Conservation (phyloP, 1,140 invertebrate genomes). For the Whitmania pigra region DNA sequence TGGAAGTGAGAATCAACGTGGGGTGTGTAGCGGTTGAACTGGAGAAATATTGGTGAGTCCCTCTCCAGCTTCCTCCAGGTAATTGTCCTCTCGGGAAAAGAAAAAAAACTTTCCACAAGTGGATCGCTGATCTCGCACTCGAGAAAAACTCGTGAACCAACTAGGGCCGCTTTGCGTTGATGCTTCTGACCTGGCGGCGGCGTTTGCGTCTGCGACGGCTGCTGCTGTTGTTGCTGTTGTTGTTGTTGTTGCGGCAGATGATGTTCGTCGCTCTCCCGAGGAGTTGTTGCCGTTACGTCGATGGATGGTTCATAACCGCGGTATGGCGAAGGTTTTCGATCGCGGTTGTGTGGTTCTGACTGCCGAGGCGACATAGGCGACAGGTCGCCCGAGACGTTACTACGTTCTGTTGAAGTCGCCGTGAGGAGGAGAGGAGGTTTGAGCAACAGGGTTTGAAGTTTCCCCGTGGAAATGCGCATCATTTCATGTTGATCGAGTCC, state of each 20-base stretch:
- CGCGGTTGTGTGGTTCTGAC: too few species aligned
- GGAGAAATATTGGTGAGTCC: conserved; percentile 25
- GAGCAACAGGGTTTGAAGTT: too few species aligned
- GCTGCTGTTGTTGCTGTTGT: conserved; percentile 3
- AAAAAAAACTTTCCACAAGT: neutral
- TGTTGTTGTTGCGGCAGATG: neutral
- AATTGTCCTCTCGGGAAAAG: conserved; percentile 11
- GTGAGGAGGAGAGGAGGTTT: neutral
- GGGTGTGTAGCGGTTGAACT: conserved; percentile 82
- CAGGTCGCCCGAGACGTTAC: neutral
- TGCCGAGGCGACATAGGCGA: too few species aligned
- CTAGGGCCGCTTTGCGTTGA: neutral
- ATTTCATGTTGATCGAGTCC: too few species aligned
- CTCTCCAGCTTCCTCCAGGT: conserved; percentile 24
- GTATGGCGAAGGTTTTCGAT: neutral
- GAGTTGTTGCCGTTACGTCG: neutral
- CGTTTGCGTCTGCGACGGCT: neutral
- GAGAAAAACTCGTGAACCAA: neutral
- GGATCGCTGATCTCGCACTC: neutral
- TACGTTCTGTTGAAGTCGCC: neutral
- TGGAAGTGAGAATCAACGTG: conserved; percentile 83
- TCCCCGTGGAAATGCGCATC: too few species aligned
- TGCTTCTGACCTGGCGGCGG: conserved; percentile 1
- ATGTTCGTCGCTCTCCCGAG: neutral
- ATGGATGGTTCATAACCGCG: neutral